phyloP scores from a whole-genome alignment of 2,113 vertebrate genomes.

The Poeciliopsis turrubarensis region DNA sequence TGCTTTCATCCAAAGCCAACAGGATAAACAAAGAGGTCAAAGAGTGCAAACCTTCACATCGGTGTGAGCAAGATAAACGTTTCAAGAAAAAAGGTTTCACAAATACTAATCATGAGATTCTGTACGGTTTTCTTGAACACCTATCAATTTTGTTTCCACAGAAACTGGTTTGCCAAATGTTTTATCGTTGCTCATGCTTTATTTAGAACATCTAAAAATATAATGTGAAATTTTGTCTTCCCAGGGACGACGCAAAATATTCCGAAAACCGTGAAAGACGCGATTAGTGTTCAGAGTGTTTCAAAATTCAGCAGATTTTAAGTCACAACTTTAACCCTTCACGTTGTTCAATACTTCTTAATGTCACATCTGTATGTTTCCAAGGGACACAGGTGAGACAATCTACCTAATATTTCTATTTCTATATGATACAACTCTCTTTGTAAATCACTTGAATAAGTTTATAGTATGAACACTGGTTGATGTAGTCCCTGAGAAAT shows the following conservation, averaged over 20 bases:
- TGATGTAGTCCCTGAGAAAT: neutral
- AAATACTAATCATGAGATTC: neutral
- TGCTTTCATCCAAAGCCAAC: constrained; percentile 19
- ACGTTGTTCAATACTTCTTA: too few relatives aligned
- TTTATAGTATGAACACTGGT: neutral
- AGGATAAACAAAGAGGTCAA: constrained; percentile 1
- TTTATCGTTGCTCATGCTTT: too few relatives aligned
- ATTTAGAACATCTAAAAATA: too few relatives aligned
- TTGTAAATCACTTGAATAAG: neutral
- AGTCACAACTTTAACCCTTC: too few relatives aligned
- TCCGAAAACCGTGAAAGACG: too few relatives aligned
- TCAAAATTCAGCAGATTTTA: too few relatives aligned
- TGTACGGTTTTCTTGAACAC: neutral
- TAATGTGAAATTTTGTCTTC: too few relatives aligned
- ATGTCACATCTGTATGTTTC: too few relatives aligned
- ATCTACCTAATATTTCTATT: neutral
- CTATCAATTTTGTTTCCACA: neutral
- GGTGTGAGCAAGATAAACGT: too few relatives aligned
- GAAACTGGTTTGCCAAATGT: neutral
- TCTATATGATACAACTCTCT: neutral
- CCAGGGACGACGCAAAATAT: too few relatives aligned
- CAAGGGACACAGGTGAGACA: too few relatives aligned
- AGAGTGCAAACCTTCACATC: neutral
- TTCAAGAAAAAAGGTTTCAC: neutral
- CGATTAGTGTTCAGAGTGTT: too few relatives aligned